These are phyloP conservation scores for Rana temporaria DNA, from an alignment of 2,113 vertebrate species.

Conservation along the genomic window DNA sequence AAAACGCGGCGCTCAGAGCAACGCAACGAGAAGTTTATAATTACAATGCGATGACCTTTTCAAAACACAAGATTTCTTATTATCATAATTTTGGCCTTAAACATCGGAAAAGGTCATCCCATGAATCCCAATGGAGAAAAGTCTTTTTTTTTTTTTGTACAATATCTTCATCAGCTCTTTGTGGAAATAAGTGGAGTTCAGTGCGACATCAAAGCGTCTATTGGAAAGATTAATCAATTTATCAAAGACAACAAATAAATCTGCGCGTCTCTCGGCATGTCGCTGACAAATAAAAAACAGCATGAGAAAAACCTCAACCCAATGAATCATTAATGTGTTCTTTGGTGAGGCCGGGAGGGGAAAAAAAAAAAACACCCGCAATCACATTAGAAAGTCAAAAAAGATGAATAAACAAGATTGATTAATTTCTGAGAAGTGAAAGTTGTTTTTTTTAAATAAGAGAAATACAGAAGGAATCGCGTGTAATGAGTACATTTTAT, in stretches of 20 bases:
- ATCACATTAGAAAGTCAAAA: constrained; percentile 24
- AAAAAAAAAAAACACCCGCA: not conserved
- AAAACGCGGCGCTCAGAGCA: constrained; percentile 59
- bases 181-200: not conserved
- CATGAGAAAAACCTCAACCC: not conserved
- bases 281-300: constrained; percentile 2
- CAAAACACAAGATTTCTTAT: constrained; percentile 67
- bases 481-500: too few species aligned
- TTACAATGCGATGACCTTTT: constrained; percentile 71
- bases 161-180: constrained; percentile 23
- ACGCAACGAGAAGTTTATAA: constrained; percentile 64
- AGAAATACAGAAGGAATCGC: too few species aligned
- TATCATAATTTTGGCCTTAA: constrained; percentile 66
- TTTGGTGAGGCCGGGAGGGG: too few species aligned
- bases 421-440: too few species aligned
- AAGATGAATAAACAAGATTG: constrained; percentile 19
- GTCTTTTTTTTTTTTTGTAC: not conserved
- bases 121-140: constrained; percentile 60
- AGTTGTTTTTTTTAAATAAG: too few species aligned
- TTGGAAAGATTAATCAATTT: constrained; percentile 12
- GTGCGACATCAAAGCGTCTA: constrained; percentile 4
- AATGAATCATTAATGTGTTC: constrained; percentile 27
- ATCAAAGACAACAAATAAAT: constrained; percentile 35
- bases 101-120: constrained; percentile 60
- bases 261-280: not conserved